Conservation (phyloP, 1,140 invertebrate genomes). For the Gonatopus flavifemur region DNA sequence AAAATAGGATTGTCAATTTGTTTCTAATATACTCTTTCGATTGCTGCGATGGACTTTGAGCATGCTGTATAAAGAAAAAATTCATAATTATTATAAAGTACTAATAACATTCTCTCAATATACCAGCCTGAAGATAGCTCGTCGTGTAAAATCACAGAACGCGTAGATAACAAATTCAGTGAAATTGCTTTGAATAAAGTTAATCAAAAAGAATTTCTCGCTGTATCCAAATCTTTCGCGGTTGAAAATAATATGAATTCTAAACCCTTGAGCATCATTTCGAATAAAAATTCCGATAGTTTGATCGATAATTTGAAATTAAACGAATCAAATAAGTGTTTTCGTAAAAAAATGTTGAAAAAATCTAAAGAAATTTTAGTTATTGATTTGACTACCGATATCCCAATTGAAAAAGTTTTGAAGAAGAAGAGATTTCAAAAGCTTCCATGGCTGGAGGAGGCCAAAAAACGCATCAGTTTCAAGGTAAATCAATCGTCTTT, state of each 20-base stretch:
- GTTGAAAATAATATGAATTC: slow-evolving; percentile 15
- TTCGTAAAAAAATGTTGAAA: slow-evolving; percentile 20
- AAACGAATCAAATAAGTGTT: slow-evolving; percentile 17
- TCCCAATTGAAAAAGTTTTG: slow-evolving; percentile 27
- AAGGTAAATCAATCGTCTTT: slow-evolving; percentile 20
- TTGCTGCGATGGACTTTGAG: too few species aligned
- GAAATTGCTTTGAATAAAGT: slow-evolving; percentile 20
- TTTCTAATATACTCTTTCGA: too few species aligned
- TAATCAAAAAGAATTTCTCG: slow-evolving; percentile 16
- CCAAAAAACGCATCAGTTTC: slow-evolving; percentile 24
- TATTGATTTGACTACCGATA: slow-evolving; percentile 47
- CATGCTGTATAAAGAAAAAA: too few species aligned
- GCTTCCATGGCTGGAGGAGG: slow-evolving; percentile 39
- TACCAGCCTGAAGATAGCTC: slow-evolving; percentile 32
- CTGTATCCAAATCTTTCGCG: slow-evolving; percentile 20
- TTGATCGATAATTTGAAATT: slow-evolving; percentile 14
- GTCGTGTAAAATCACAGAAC: slow-evolving; percentile 11
- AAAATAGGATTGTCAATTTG: too few species aligned
- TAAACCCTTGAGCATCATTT: slow-evolving; percentile 26
- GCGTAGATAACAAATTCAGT: slow-evolving; percentile 22
- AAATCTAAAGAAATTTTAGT: slow-evolving; percentile 39
- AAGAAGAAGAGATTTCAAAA: slow-evolving; percentile 33
- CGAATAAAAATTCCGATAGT: slow-evolving; percentile 24
- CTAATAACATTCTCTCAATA: too few species aligned
- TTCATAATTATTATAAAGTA: too few species aligned